A percentile compares a stretch with the other conserved stretches of the same genome.
Evolutionary conservation across 1,140 invertebrate species (phyloP).

Genomic region (Cyclina sinensis): DNA sequence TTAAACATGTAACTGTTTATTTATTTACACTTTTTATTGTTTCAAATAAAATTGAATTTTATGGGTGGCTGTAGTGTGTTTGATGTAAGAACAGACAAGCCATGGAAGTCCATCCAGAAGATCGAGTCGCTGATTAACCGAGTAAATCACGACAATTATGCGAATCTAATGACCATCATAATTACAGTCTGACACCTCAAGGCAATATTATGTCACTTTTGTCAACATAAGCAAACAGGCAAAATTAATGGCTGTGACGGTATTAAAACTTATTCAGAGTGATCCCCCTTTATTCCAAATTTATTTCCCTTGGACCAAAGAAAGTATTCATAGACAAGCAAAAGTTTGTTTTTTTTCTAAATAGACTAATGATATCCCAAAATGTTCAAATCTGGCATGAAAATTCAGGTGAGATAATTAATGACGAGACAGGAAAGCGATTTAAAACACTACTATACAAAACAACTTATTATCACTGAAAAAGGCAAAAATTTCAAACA

Average conservation of each 20-base stretch:
- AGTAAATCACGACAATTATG: neutral
- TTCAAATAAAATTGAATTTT: neutral
- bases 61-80: neutral
- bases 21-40: neutral
- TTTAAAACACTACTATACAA: too few species aligned
- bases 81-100: too few species aligned
- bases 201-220: neutral
- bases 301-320: too few species aligned
- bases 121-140: neutral
- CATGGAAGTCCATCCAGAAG: neutral
- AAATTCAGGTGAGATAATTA: too few species aligned
- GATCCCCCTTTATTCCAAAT: neutral
- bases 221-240: neutral
- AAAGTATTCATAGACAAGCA: too few species aligned
- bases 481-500: too few species aligned
- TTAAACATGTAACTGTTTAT: neutral
- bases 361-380: too few species aligned
- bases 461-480: too few species aligned
- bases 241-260: neutral
- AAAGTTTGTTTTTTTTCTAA: too few species aligned
- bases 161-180: neutral
- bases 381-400: too few species aligned
- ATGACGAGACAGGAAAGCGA: too few species aligned
- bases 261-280: neutral
- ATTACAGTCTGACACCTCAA: conserved; percentile 15